Evolutionary conservation across 2,797 vertebrate species (phyloP), one percentile per base, ranked within the genome.

Genomic region (Enteromius radiatus): DNA sequence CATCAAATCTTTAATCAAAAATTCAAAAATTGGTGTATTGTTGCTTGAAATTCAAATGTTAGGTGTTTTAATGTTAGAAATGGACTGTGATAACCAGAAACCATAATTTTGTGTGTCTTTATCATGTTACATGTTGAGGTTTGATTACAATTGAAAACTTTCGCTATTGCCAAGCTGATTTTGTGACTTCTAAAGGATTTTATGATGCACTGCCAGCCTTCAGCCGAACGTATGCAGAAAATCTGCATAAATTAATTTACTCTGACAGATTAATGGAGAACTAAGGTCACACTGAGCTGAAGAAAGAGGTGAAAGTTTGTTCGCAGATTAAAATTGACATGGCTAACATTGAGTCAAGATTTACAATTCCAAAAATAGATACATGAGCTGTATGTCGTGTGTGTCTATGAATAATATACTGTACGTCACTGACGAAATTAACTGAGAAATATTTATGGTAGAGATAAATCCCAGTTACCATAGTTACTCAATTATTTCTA

Each of bases 171-270:
- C 43, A 81, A 36, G 38, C 67, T 11, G 41, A 69, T 70, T 80
- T 83, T 83, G 28, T 77, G 81, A 83, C 77, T 83, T 78, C n/a
- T 76, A 38, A 47, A 33, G 45, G 65, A 19, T 85, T 86, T 79
- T 82, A 73, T 69, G 61, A 73, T 4, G 21, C 45, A 52, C 64
- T 70, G 38, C 52, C 82, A 43, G 61, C 59, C 79, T 69, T 45
- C 63, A 82, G 77, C 33, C 61, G 9, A 85, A 65, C 43, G 71
- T 54, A 84, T 82, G 69, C 80, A 71, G 63, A 76, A 81, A 75
- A 83, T 80, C 63, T 59, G 61, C 59, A 78, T 65, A 43, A 78
- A 70, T 87, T 73, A 61, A 87, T 85, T 73, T 78, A 68, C 28
- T 49, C 3, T 78, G 86, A 81, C 78, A 82, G 69, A 75, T 86